phyloP scores from a whole-genome alignment of 2,113 vertebrate genomes.

The Bujurquina vittata region DNA sequence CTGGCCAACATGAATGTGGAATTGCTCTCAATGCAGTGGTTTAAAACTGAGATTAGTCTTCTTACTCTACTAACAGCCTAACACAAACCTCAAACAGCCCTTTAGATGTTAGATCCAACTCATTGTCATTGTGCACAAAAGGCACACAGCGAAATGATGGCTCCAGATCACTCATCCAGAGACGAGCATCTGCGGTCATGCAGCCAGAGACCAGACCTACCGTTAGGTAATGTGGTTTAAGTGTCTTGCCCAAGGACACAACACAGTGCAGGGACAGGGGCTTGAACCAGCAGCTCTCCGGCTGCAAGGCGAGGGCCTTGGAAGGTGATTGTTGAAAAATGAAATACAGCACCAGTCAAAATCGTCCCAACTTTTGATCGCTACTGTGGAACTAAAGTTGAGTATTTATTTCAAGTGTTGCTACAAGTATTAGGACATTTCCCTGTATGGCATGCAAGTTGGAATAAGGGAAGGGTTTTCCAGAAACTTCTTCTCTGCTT shows the following conservation, averaged over 20 bases:
- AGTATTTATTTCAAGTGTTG: background rate
- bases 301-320: too few species aligned
- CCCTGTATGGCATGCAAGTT: background rate
- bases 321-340: background rate
- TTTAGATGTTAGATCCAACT: background rate
- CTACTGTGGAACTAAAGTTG: background rate
- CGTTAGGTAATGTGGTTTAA: too few species aligned
- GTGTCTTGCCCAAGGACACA: too few species aligned
- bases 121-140: too few species aligned
- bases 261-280: too few species aligned
- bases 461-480: background rate
- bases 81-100: background rate
- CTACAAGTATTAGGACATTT: background rate
- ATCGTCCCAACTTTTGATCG: too few species aligned
- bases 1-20: background rate
- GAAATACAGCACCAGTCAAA: too few species aligned
- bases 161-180: too few species aligned
- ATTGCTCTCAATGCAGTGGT: background rate
- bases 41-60: background rate
- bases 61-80: background rate
- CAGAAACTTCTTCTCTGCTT: background rate
- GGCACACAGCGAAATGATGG: too few species aligned
- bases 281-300: too few species aligned
- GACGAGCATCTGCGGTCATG: too few species aligned
- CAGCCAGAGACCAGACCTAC: too few species aligned